Evolutionary conservation across 1,140 invertebrate genomes (phyloP), one percentile per base, ranked within the genome.

Genomic region (Hermetia illucens): DNA sequence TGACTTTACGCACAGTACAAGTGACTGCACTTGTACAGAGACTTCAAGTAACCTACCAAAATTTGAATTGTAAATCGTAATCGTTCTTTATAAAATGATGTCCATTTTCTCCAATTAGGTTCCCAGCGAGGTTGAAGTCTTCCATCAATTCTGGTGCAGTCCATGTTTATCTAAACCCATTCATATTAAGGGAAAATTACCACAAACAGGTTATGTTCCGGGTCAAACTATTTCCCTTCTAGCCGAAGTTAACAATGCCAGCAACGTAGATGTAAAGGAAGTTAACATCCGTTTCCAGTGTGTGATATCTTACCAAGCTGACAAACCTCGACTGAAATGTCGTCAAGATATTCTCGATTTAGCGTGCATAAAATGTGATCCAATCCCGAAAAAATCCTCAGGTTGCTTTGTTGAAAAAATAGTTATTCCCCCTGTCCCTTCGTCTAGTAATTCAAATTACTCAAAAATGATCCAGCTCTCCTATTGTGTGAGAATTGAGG

Each of bases 401-500:
- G 46, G 51, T 9, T 48, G 55, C 5, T 22, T 52, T 30, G 47
- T 38, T 30, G 41, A 50, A 27, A 58, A 53, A 21, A 49, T 82
- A 27, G 59, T 65, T 10, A 62, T 83, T 22, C 78, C 79, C 0
- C 65, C 77, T 2, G 55, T 79, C 41, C 78, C 79, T 9, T 77
- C 72, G 0, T 79, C 77, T 0, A 58, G 55, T n/a, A 75, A 79
- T 52, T 58, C 82, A 1, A 64, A 68, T 15, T 69, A 75, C 44
- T 81, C 78, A 46, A 65, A 65, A 21, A 68, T 82, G 21, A 79
- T 81, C 38, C 75, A 79, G 55, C 59, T 82, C 38, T 69, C 73
- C 44, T 82, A 81, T 58, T 67, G 73, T 45, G 43, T 83, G 15
- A 71, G 75, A 54, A 68, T 83, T 15, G 53, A 57, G 44, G 58